Conservation (phyloP, 1,140 invertebrate genomes). For the Augochlora pura region DNA sequence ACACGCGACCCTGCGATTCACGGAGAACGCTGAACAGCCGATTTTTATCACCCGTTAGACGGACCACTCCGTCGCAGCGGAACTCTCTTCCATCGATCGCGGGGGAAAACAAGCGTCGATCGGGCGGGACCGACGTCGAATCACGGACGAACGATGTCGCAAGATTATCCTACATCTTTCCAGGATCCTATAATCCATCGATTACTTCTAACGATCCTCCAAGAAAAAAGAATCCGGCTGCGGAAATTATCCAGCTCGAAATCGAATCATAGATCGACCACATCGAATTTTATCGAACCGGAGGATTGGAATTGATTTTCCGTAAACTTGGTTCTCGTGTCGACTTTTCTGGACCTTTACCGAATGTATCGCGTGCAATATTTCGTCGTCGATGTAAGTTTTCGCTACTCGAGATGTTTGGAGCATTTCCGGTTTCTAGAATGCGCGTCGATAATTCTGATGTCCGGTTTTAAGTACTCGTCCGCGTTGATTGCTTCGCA, state of each 20-base stretch:
- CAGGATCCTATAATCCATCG: slow-evolving; percentile 7
- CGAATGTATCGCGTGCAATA: too few relatives aligned
- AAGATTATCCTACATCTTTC: background rate
- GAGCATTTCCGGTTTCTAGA: too few relatives aligned
- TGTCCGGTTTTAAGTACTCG: background rate
- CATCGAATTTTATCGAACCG: too few relatives aligned
- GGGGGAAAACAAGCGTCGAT: background rate
- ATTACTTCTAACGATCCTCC: background rate
- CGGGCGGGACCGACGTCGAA: background rate
- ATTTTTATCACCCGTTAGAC: slow-evolving; percentile 28
- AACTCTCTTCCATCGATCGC: background rate
- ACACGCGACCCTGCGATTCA: slow-evolving; percentile 19
- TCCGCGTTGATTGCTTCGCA: background rate
- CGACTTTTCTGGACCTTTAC: too few relatives aligned
- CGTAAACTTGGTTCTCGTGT: too few relatives aligned
- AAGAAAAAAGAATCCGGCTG: background rate
- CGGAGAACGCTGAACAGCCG: background rate
- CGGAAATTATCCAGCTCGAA: too few relatives aligned
- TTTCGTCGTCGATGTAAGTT: too few relatives aligned
- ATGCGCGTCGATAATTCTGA: too few relatives aligned
- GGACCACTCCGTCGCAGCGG: slow-evolving; percentile 8
- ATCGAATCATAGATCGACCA: too few relatives aligned
- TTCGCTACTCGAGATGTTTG: too few relatives aligned
- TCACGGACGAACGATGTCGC: background rate
- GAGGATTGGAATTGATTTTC: too few relatives aligned